Conservation (phyloP, 2,888 invertebrate species). For the Hypolimnas misippus region DNA sequence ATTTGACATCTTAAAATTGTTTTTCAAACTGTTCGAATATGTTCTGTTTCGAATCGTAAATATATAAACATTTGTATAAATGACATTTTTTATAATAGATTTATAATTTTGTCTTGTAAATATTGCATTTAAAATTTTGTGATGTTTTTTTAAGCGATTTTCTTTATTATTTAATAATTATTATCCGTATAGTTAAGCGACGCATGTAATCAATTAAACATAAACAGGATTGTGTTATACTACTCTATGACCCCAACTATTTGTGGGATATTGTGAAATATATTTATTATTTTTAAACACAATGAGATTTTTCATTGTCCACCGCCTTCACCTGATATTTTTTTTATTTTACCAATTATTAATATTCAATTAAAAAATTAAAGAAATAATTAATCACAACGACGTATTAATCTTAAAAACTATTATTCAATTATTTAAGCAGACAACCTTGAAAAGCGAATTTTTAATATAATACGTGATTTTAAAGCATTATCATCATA, state of each 20-base stretch:
- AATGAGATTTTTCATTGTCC: constrained; percentile 43
- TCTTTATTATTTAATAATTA: constrained; percentile 47
- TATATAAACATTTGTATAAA: constrained; percentile 58
- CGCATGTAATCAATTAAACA: constrained; percentile 67
- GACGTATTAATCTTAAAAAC: too few relatives aligned
- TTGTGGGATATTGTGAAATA: constrained; percentile 68
- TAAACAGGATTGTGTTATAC: constrained; percentile 75
- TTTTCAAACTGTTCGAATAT: constrained; percentile 52
- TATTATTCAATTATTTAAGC: too few relatives aligned
- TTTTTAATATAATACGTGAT: too few relatives aligned
- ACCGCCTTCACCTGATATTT: too few relatives aligned
- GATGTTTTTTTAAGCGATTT: constrained; percentile 63
- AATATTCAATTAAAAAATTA: neutral
- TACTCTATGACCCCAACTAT: constrained; percentile 56
- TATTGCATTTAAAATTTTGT: constrained; percentile 80
- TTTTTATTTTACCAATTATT: constrained; percentile 5
- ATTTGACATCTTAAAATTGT: constrained; percentile 37
- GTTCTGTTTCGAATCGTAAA: constrained; percentile 62
- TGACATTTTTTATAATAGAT: constrained; percentile 50
- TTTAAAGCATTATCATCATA: too few relatives aligned
- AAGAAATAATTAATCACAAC: too few relatives aligned
- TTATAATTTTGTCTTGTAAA: constrained; percentile 66
- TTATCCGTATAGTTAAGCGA: constrained; percentile 59
- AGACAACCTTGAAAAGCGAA: too few relatives aligned
- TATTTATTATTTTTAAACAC: constrained; percentile 71